phyloP scores from a whole-genome alignment of 2,113 vertebrate genomes.

The Euleptes europaea region DNA sequence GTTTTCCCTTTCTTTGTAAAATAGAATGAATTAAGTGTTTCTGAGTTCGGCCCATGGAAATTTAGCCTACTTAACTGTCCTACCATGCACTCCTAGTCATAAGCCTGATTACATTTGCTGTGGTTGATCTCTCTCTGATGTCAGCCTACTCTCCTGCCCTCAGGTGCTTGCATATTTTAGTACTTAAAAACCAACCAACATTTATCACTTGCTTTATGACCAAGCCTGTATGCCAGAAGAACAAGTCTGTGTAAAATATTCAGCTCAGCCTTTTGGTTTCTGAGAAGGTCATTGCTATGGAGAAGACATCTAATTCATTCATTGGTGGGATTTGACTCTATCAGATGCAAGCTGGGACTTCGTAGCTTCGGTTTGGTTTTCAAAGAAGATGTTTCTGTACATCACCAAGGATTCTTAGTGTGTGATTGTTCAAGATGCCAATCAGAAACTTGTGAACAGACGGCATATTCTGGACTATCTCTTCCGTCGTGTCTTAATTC shows the following conservation, averaged over 20 bases:
- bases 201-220: slow-evolving; percentile 42
- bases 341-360: neutral
- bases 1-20: slow-evolving; percentile 1
- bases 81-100: slow-evolving; percentile 32
- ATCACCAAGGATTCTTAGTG: neutral
- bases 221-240: neutral
- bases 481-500: slow-evolving; percentile 17
- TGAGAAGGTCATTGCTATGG: neutral
- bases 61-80: slow-evolving; percentile 32
- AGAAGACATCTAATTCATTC: neutral
- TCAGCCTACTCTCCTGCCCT: slow-evolving; percentile 54
- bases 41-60: slow-evolving; percentile 19
- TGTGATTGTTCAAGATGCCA: slow-evolving; percentile 22
- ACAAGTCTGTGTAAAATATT: neutral
- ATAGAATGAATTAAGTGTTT: slow-evolving; percentile 20
- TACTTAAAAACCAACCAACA: neutral
- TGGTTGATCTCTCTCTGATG: slow-evolving; percentile 46
- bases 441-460: neutral
- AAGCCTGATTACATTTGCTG: slow-evolving; percentile 65
- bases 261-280: neutral
- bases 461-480: neutral
- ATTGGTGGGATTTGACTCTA: neutral
- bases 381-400: slow-evolving; percentile 12
- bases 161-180: slow-evolving; percentile 56
- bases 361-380: neutral